These are phyloP conservation scores for Tetrapedia diversipes DNA, from an alignment of 2,888 invertebrate species.

Conservation along the genomic window DNA sequence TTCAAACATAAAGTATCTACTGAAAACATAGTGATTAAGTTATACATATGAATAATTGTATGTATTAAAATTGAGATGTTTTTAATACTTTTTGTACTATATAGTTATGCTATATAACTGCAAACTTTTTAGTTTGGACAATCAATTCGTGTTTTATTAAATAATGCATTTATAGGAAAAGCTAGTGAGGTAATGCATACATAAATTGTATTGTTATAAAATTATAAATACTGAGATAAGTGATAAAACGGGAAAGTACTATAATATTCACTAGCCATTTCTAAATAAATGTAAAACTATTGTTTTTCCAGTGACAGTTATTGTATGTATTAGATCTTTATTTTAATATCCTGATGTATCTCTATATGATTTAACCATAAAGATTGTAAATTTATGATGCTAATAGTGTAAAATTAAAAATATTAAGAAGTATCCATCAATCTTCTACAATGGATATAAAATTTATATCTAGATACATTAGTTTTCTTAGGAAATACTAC, in stretches of 20 bases:
- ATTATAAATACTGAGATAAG: constrained; percentile 23
- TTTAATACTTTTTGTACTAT: constrained; percentile 1
- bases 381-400: constrained; percentile 26
- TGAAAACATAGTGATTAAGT: not conserved
- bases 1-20: constrained; percentile 51
- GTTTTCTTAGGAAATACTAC: constrained; percentile 43
- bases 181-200: constrained; percentile 31
- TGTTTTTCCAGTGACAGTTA: constrained; percentile 43
- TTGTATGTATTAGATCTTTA: constrained; percentile 29
- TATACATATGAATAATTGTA: constrained; percentile 14
- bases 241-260: constrained; percentile 1
- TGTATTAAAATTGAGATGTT: constrained; percentile 3
- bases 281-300: constrained; percentile 44
- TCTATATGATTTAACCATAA: constrained; percentile 48
- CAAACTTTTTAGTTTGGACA: constrained; percentile 41
- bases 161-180: constrained; percentile 45
- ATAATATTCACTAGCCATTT: constrained; percentile 53
- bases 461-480: constrained; percentile 65
- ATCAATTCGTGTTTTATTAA: constrained; percentile 25
- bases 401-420: constrained; percentile 35
- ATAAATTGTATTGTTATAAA: constrained; percentile 10
- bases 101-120: not conserved
- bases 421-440: constrained; percentile 27
- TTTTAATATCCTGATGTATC: constrained; percentile 62
- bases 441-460: constrained; percentile 32